These are phyloP conservation scores for Smittia sp. DNA, from an alignment of 2,888 invertebrate genomes.

Conservation along the genomic window DNA sequence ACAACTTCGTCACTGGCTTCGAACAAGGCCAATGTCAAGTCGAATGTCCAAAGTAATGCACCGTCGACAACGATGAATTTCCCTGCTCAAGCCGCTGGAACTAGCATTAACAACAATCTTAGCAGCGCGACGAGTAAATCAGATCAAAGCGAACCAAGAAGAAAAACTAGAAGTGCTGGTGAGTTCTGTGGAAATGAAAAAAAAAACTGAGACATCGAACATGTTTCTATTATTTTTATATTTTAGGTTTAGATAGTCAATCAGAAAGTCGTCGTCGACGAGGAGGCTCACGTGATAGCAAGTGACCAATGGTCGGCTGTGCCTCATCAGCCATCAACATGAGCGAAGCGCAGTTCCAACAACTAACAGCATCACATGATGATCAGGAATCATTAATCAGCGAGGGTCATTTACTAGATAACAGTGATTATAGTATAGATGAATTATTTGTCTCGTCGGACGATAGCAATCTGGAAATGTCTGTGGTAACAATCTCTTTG, in stretches of 20 bases:
- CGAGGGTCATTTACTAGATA: constrained; percentile 31
- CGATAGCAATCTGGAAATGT: constrained; percentile 41
- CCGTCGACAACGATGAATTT: constrained; percentile 11
- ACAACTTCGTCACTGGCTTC: constrained; percentile 36
- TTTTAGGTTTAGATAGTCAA: constrained; percentile 48
- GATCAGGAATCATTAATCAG: constrained; percentile 35
- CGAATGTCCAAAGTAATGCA: neutral
- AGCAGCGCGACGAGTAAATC: constrained; percentile 19
- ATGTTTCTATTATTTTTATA: neutral
- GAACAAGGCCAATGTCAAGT: constrained; percentile 37
- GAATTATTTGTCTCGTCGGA: constrained; percentile 41
- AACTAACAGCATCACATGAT: neutral
- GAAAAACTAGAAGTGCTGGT: constrained; percentile 74
- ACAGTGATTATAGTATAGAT: constrained; percentile 39
- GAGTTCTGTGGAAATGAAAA: constrained; percentile 42
- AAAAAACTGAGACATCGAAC: too few species aligned
- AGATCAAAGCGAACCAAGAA: constrained; percentile 46
- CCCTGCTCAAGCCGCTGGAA: neutral
- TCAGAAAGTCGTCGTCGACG: constrained; percentile 57
- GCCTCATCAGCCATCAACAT: constrained; percentile 50
- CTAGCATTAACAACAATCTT: constrained; percentile 45
- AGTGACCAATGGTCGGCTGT: constrained; percentile 65
- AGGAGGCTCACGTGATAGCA: constrained; percentile 69
- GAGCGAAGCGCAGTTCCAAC: constrained; percentile 41
- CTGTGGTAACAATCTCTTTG: constrained; percentile 42